Evolutionary conservation across 23 tunicate genomes (phyloP), one percentile per base, ranked within the genome.

Genomic region (Styela clava): DNA sequence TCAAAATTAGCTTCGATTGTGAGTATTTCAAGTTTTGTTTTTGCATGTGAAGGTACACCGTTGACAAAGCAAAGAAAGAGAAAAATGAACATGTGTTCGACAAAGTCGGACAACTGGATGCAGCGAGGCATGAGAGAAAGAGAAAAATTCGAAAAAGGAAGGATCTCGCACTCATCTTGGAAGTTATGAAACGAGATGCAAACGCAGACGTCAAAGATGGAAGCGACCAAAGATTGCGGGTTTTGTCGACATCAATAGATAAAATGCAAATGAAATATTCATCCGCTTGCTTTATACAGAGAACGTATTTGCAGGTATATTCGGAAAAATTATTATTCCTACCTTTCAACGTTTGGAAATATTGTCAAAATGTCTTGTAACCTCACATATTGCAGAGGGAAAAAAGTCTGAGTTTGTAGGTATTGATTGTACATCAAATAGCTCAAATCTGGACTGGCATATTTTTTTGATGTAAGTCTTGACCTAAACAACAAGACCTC

Each of bases 31-130:
- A n/a, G n/a, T n/a, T n/a, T n/a, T n/a, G n/a, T n/a, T n/a, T n/a
- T n/a, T n/a, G n/a, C n/a, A n/a, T n/a, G n/a, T n/a, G n/a, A 31
- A 86, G 90, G 74, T 84, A 83, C 64, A 79, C 88, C 3, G 82
- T 84, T 16, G 88, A 32, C 35, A 79, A 72, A 2, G 94, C 94
- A 27, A 79, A 76, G 30, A 52, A 52, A 2, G 88, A 79, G 31
- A 89, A 89, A 62, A 78, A 61, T 24, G 94, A 84, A 65, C 94
- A 89, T 63, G 82, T 84, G 31, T 89, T 89, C 61, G 88, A 84
- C 51, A 79, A 74, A 73, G 82, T 79, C 1, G 51, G 44, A 36
- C 69, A 33, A 23, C 74, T 89, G 26, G 79, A 89, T 35, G 2
- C 63, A 16, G 74, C 74, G 52, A 62, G 82, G 24, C 79, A 82